Evolutionary conservation across 2,888 invertebrate genomes (phyloP).

Genomic region (Folsomia manolachei): DNA sequence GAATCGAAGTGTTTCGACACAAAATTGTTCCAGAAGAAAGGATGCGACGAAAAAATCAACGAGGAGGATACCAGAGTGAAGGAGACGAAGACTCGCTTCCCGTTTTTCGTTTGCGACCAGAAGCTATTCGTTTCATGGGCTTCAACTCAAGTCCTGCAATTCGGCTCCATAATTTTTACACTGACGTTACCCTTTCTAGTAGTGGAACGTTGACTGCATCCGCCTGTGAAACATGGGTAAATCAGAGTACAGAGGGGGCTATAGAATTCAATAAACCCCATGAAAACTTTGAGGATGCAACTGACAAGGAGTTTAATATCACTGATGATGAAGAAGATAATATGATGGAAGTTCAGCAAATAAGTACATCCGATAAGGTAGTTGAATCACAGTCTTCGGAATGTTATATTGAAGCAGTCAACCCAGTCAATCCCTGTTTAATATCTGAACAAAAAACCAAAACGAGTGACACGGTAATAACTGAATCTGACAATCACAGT

Average conservation of each 20-base stretch:
- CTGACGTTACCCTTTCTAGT: slow-evolving; percentile 9
- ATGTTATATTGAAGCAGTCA: not conserved
- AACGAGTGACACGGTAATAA: not conserved
- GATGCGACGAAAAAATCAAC: slow-evolving; percentile 10
- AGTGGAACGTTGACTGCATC: slow-evolving; percentile 20
- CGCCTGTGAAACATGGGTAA: slow-evolving; percentile 12
- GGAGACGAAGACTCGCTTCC: slow-evolving; percentile 5
- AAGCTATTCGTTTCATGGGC: not conserved
- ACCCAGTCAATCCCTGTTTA: not conserved
- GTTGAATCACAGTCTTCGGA: not conserved
- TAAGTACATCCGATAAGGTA: too few species aligned
- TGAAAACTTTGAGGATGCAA: not conserved
- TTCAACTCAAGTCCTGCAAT: slow-evolving; percentile 6
- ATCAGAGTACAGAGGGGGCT: not conserved
- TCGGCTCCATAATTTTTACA: slow-evolving; percentile 21
- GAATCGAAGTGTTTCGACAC: not conserved
- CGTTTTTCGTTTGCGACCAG: not conserved
- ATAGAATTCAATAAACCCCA: too few species aligned
- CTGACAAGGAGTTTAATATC: slow-evolving; percentile 11
- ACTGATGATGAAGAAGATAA: slow-evolving; percentile 18
- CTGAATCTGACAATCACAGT: not conserved
- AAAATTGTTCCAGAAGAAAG: slow-evolving; percentile 29
- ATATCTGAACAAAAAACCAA: not conserved
- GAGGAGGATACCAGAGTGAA: slow-evolving; percentile 7
- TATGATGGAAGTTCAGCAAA: not conserved